Percentiles rank a stretch among this genome's conserved stretches.
phyloP scores from a whole-genome alignment of 2,888 invertebrate species.

The Cosmia trapezina region DNA sequence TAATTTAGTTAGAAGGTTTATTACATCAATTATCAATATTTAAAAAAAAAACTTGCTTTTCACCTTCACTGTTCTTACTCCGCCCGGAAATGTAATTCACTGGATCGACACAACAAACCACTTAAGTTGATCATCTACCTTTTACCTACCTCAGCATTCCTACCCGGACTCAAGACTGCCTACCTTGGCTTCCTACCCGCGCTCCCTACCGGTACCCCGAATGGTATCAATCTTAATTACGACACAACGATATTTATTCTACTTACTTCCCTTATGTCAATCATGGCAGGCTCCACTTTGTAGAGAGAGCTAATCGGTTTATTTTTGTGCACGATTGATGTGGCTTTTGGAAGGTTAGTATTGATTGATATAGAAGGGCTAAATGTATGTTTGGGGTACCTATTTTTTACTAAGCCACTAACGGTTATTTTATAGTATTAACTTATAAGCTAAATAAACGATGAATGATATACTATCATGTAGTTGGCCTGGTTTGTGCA shows the following conservation, averaged over 20 bases:
- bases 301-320: slow-evolving; percentile 27
- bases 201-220: neutral
- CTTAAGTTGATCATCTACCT: slow-evolving; percentile 29
- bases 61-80: neutral
- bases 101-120: slow-evolving; percentile 40
- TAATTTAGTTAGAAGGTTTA: neutral
- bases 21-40: neutral
- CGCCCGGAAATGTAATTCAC: neutral
- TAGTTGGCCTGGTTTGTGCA: too few species aligned
- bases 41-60: neutral
- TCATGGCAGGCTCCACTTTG: slow-evolving; percentile 41
- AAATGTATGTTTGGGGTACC: neutral
- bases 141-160: neutral
- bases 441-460: neutral
- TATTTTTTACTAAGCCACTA: neutral
- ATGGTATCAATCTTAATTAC: slow-evolving; percentile 70
- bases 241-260: slow-evolving; percentile 67
- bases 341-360: neutral
- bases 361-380: slow-evolving; percentile 9
- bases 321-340: slow-evolving; percentile 32
- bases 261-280: slow-evolving; percentile 39
- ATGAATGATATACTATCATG: neutral
- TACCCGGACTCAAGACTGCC: neutral
- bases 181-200: neutral
- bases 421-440: neutral